Base-by-base conservation (phyloP, 37 sponge, comb jelly and placozoan species). In the Eunapius fragilis region DNA sequence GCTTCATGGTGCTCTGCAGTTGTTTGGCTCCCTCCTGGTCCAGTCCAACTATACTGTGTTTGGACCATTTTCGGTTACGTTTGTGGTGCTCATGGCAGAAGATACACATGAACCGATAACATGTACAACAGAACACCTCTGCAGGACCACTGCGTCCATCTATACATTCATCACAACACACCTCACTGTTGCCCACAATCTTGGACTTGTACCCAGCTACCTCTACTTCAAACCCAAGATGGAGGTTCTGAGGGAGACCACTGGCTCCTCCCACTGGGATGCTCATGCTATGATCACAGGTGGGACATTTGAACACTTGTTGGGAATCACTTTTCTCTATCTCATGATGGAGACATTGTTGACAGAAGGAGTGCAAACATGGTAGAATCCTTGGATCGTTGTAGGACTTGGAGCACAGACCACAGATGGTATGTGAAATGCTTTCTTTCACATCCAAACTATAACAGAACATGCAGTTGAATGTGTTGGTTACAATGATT, bases 361-460 rank as follows among this genome's bases (percentile, higher is more conserved):
- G 30, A 37, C 89, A 88, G 79, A 88, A 88, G 36, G 89, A 75
- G 72, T 88, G 89, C 22, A 88, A 78, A 35, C 89, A 88, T 3
- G n/a, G n/a, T n/a, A n/a, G n/a, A n/a, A n/a, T n/a, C n/a, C 76
- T 77, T 48, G 89, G 89, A 45, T 88, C 83, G 25, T 26, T 76
- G 72, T 78, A 88, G 25, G 78, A 36, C 11, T 88, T 33, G 28
- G 82, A 81, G 41, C 88, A 87, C 19, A 80, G n/a, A 2, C 19
- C 47, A 70, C 86, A 85, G n/a, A 50, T 45, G 6, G 84, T 41
- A 6, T 41, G 41, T 41, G 41, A 41, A 6, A 41, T 9, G 41
- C 6, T 41, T 41, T 41, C 41, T 6, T 41, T 6, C 41, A 41
- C 6, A 41, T 9, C 41, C 6, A 6, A 3, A 41, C 41, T 41